These are phyloP conservation scores for Petrocephalus schoutedeni DNA, from an alignment of 2,797 vertebrate genomes.

Conservation along the genomic window DNA sequence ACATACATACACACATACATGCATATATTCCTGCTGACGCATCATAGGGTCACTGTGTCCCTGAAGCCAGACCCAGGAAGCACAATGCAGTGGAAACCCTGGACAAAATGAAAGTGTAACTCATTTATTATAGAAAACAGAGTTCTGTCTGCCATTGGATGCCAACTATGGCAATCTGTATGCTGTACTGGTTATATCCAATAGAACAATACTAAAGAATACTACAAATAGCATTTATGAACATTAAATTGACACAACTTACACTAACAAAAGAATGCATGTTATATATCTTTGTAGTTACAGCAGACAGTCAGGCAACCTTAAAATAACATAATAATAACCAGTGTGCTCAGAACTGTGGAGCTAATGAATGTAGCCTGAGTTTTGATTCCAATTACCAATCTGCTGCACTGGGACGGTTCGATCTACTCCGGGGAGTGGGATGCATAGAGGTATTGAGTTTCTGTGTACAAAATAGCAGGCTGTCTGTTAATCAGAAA, in stretches of 20 bases:
- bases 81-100: background rate
- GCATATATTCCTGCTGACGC: background rate
- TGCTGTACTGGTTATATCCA: background rate
- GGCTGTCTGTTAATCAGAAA: conserved; percentile 38
- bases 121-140: background rate
- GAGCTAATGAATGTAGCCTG: conserved; percentile 44
- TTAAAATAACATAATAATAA: background rate
- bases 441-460: background rate
- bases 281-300: background rate
- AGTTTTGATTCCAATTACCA: conserved; percentile 38
- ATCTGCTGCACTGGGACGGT: conserved; percentile 28
- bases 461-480: conserved; percentile 22
- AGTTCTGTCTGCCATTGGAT: background rate
- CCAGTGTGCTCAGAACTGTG: conserved; percentile 31
- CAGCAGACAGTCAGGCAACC: background rate
- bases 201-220: background rate
- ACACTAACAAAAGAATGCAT: background rate
- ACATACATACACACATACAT: background rate
- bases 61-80: background rate
- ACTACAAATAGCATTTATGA: background rate
- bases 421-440: conserved; percentile 28
- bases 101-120: background rate
- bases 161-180: background rate
- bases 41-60: background rate
- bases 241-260: background rate